Evolutionary conservation across 2,888 invertebrate species (phyloP), one percentile per base, ranked within the genome.

Genomic region (Drosophila incognita): DNA sequence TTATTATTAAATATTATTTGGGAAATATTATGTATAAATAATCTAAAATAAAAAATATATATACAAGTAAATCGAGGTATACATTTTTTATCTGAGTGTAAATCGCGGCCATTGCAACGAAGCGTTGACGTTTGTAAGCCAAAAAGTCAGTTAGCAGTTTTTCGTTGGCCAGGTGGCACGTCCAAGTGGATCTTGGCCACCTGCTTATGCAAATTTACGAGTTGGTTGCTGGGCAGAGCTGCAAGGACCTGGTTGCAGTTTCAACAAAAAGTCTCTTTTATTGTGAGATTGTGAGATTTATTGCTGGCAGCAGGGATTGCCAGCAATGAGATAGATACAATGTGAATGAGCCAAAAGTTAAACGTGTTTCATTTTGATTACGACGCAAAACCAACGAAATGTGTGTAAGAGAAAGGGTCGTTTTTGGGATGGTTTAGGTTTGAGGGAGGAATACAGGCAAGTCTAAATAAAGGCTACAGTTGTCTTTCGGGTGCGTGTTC

Each of bases 121-220:
- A 10, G 21, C 10, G 18, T 66, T 33, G 53, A 58, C 65, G 24
- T 56, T 73, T 48, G 36, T 66, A 38, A 62, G 65, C 56, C 33
- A 63, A 69, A 53, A 49, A 63, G 67, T 64, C 61, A 74, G 66
- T 74, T 71, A 69, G 65, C 51, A 53, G 62, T 60, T 70, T 69
- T 69, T 49, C 29, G 51, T 66, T 57, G 52, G 54, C 24, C 71
- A 66, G 67, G 60, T 79, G 79, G 70, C 69, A 31, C 38, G 38
- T 52, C 61, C 59, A 59, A 63, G 81, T 81, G 75, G 66, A 75
- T 82, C 74, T 74, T 65, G 63, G 29, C 64, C 49, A 54, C 56
- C 65, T 79, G 69, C 57, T 70, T 77, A 84, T 84, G 85, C 83
- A 87, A 87, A 85, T 85, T 63, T 71, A 60, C 53, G 52, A 58